Base-by-base conservation (phyloP, 2,888 invertebrate genomes). In the Meloe dianella region DNA sequence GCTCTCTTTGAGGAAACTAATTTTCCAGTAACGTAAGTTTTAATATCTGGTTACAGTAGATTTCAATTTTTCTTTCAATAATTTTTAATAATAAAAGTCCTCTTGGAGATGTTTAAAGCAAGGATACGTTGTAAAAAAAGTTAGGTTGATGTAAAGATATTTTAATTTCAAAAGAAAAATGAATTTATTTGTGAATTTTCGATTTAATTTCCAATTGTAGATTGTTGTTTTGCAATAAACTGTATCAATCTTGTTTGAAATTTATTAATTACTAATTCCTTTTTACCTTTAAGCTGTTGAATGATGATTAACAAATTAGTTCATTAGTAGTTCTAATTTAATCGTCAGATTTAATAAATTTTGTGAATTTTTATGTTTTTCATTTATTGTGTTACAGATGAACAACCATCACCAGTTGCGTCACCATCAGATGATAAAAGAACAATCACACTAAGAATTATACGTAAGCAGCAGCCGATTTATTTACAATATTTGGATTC, bases 401-500 rank as follows among this genome's bases (percentile, higher is more conserved):
- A 75, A 47, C 71, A 75, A 64, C 71, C 79, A 38, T 72, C 79
- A 38, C 74, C 77, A 62, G 63, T 74, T 61, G 78, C 74, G 64
- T 77, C 78, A 41, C 73, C 73, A 54, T 65, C 73, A 65, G 73
- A 74, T 67, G n/a, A n/a, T n/a, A n/a, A n/a, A n/a, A n/a, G n/a
- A n/a, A n/a, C n/a, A n/a, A n/a, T n/a, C n/a, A n/a, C n/a, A n/a
- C n/a, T n/a, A n/a, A n/a, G n/a, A n/a, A n/a, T n/a, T n/a, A n/a
- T n/a, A n/a, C n/a, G n/a, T n/a, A n/a, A n/a, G n/a, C n/a, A n/a
- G n/a, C n/a, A n/a, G n/a, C n/a, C 69, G 77, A 78, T 71, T 80
- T 78, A 68, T 79, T 79, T 72, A 78, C 74, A 74, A 78, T n/a
- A 79, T 73, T 75, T 79, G 69, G 79, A 80, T 71, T 80, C 80